Conservation (phyloP, 2,888 invertebrate genomes). For the Dasysyrphus tricinctus region DNA sequence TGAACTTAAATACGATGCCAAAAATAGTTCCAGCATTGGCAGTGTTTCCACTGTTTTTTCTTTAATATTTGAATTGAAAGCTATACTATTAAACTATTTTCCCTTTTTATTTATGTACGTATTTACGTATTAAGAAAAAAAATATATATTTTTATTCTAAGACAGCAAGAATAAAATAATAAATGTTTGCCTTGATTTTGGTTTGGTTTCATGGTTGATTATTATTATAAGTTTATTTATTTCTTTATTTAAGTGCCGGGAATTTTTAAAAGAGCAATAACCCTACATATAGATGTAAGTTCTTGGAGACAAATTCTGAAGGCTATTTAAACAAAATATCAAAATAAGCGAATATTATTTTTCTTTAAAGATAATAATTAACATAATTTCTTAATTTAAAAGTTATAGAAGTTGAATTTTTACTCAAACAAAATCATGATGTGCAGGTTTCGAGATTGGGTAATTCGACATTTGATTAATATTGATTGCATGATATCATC, state of each 20-base stretch:
- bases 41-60: conserved; percentile 29
- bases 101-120: not conserved
- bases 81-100: not conserved
- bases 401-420: not conserved
- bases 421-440: not conserved
- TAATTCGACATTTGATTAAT: conserved; percentile 39
- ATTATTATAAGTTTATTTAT: conserved; percentile 40
- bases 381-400: not conserved
- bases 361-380: conserved; percentile 2
- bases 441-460: conserved; percentile 1
- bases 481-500: conserved; percentile 53
- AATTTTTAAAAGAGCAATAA: conserved; percentile 57
- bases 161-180: not conserved
- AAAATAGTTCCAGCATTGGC: conserved; percentile 58
- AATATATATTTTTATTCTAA: conserved; percentile 48
- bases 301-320: conserved; percentile 16
- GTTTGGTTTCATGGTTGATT: not conserved
- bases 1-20: not conserved
- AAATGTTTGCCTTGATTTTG: conserved; percentile 37
- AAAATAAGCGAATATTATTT: conserved; percentile 24
- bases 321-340: not conserved
- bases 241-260: conserved; percentile 25
- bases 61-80: conserved; percentile 13
- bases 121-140: not conserved
- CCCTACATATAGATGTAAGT: conserved; percentile 23